Base-by-base conservation (phyloP, 1,140 invertebrate species). In the Drosophila jambulina region DNA sequence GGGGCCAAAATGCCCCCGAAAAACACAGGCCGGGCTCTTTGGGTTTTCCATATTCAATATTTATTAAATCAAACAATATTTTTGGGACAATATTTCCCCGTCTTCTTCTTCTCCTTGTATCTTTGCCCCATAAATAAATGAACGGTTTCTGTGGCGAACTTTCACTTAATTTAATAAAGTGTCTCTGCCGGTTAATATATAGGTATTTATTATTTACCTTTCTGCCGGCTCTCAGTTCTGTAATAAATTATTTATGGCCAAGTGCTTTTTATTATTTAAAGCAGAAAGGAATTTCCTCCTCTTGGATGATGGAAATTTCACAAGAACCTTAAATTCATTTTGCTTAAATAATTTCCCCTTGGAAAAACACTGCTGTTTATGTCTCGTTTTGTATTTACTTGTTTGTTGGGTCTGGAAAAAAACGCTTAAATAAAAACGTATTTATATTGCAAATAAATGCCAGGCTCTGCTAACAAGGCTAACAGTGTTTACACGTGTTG, bases 1-100 rank as follows among this genome's bases (percentile, higher is more conserved):
- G 34, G 42, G 56, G 54, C 43, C 23, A 32, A 57, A 59, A 71
- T 34, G 42, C 17, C 49, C 25, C 25, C 43, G 43, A 23, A 70
- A 72, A 40, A 46, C 34, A 45, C n/a, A 45, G 32, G n/a, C 48
- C 49, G 32, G 23, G 29, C 10, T 25, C 46, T 27, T 27, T 25
- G 46, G 46, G 46, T 48, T 48, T 48, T 48, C 46, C 46, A 27
- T 48, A 48, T 27, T 23, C 53, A 17, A 23, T 38, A 56, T 40
- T 53, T 42, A 34, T 53, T 23, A 54, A 69, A 69, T 36, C 21
- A 68, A 34, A 68, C 21, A 32, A 27, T 32, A 46, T 46, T 21
- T 48, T 48, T 10, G 15, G 12, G 19, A 38, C 23, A 51, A 68
- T 32, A 32, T 21, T 43, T n/a, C 6, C 3, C 27, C 9, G 21